Evolutionary conservation across 2,797 vertebrate genomes (phyloP).

Genomic region (Acrossocheilus wenchowensis): DNA sequence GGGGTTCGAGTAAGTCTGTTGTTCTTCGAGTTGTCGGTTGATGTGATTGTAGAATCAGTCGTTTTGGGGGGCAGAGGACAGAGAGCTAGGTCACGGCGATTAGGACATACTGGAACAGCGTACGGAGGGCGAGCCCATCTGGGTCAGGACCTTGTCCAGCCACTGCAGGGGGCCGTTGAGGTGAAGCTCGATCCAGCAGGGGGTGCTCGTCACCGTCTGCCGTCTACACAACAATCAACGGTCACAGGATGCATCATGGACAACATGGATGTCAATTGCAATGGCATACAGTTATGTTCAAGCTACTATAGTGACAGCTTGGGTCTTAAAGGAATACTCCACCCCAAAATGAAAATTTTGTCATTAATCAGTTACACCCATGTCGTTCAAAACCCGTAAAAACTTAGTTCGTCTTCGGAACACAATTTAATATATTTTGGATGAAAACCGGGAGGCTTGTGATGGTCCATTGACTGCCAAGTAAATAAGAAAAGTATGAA

Average conservation of each 20-base stretch:
- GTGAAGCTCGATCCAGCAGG: conserved; percentile 98
- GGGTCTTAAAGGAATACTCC: too few species aligned
- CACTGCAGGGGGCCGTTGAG: conserved; percentile 98
- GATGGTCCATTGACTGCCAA: too few species aligned
- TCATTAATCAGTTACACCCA: too few species aligned
- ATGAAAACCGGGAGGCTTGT: too few species aligned
- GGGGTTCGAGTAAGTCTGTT: conserved; percentile 77
- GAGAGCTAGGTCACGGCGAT: conserved; percentile 65
- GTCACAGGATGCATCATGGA: not conserved
- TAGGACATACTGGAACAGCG: conserved; percentile 99
- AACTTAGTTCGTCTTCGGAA: too few species aligned
- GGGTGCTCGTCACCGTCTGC: conserved; percentile 97
- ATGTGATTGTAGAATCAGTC: conserved; percentile 61
- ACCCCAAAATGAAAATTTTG: too few species aligned
- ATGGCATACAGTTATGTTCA: not conserved
- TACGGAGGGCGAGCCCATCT: conserved; percentile 98
- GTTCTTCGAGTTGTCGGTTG: conserved; percentile 78
- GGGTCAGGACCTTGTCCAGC: conserved; percentile 99
- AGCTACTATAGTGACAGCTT: not conserved
- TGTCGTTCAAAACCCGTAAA: too few species aligned
- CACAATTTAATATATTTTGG: too few species aligned
- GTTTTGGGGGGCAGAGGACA: conserved; percentile 57
- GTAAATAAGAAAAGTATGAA: too few species aligned
- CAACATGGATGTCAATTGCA: not conserved
- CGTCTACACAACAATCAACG: conserved; percentile 76